Conservation (phyloP, 2,113 vertebrate species). For the Oncorhynchus tshawytscha region DNA sequence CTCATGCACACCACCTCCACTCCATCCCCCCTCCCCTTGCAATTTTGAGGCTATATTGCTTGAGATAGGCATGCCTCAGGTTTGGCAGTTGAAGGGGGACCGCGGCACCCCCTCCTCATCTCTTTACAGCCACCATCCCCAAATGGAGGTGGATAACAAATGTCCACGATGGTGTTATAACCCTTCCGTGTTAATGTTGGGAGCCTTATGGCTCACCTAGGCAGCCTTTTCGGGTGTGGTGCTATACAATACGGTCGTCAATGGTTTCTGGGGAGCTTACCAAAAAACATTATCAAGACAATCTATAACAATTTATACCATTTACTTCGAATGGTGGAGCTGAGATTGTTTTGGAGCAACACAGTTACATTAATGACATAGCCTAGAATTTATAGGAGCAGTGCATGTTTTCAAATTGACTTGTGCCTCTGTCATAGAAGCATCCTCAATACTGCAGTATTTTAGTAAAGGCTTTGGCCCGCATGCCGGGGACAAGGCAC, state of each 20-base stretch:
- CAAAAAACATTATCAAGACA: not conserved
- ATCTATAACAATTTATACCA: not conserved
- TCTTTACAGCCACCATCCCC: constrained; percentile 19
- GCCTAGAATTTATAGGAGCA: constrained; percentile 24
- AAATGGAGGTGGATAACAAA: not conserved
- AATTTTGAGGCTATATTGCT: constrained; percentile 57
- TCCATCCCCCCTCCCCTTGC: constrained; percentile 16
- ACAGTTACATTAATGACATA: not conserved
- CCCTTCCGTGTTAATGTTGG: constrained; percentile 2
- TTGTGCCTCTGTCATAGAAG: constrained; percentile 52
- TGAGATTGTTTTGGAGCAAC: too few relatives aligned
- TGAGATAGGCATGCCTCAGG: constrained; percentile 60
- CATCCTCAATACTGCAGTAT: constrained; percentile 73
- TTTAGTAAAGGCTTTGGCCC: constrained; percentile 64
- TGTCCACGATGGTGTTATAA: not conserved
- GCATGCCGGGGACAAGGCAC: constrained; percentile 34
- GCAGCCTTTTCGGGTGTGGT: constrained; percentile 55
- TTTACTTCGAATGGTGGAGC: too few relatives aligned
- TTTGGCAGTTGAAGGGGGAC: constrained; percentile 38
- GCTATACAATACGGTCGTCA: not conserved
- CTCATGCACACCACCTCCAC: constrained; percentile 31
- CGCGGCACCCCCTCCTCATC: constrained; percentile 36
- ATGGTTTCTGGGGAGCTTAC: not conserved
- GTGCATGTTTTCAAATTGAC: constrained; percentile 48
- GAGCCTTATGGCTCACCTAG: constrained; percentile 8